Evolutionary conservation across 2,113 vertebrate genomes (phyloP), one percentile per base, ranked within the genome.

Genomic region (Calypte anna): DNA sequence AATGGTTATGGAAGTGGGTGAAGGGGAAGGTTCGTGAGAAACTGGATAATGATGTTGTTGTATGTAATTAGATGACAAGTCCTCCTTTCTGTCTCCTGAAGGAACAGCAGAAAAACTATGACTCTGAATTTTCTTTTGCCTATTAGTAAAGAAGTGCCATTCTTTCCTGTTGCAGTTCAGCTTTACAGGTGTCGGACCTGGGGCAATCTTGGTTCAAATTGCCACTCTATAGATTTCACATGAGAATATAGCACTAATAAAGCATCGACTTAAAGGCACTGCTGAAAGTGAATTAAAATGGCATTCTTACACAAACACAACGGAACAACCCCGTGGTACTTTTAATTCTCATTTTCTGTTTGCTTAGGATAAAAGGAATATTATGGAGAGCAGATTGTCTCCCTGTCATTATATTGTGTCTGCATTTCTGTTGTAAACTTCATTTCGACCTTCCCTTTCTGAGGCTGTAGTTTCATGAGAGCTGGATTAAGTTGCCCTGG

Each of bases 181-280:
- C 40, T 91, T 91, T 96, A 91, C 95, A 96, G 96, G 93, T 97
- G 96, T 86, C 90, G 90, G 86, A 90, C 96, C 88, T 17, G 61
- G 77, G 92, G 96, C 90, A 72, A 12, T 90, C 92, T 86, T 64
- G 64, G 31, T 88, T 86, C 64, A 64, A 69, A 4, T 88, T 86
- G 36, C 50, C 61, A 76, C 88, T 86, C 69, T 95, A 84, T 73
- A 75, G 68, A 62, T 96, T 95, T 97, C 94, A 93, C 40, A 1
- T 95, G 92, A 93, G 92, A 90, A 86, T 72, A 62, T 55, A 78
- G 27, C 91, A 86, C 30, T 91, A 40, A 94, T 91, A 63, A 67
- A 28, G 62, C n/a, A 43, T 43, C 88, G 54, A 84, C 80, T 86
- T 82, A 55, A 92, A 88, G 82, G 73, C 88, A 82, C 40, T 62